Base-by-base conservation (phyloP, 2,113 vertebrate genomes). In the Cheirogaleus medius region DNA sequence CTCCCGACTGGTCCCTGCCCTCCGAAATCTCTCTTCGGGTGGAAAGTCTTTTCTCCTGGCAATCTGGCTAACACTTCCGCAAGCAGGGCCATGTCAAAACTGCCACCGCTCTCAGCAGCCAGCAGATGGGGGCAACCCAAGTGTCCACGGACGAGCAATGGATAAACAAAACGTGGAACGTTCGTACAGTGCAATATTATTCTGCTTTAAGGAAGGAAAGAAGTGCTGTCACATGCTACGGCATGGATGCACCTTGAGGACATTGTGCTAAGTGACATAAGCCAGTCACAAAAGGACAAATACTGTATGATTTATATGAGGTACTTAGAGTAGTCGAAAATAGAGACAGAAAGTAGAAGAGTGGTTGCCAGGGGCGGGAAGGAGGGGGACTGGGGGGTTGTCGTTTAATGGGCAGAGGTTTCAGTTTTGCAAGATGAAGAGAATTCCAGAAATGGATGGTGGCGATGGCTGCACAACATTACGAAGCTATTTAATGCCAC, bases 401-500 rank as follows among this genome's bases (percentile, higher is more conserved):
- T 0, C 37, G 25, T 81, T 42, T 47, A 42, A 8, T 63, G 74
- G 42, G 73, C 11, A 15, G 1, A 2, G 29, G 23, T 37, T 85
- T 81, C 8, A 23, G 44, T 6, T 76, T 49, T 64, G 11, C 20
- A 69, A 29, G 56, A 71, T 3, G 15, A 44, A 17, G 25, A 39
- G 64, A 6, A 25, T 42, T 54, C 60, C 13, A 32, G 87, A 39
- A n/a, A 63, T 5, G 37, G 49, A 37, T 3, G 18, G 25, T 21
- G 32, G 8, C 6, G 18, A 42, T 15, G 56, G 21, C 0, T 27
- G 52, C 13, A 21, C n/a, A 52, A 0, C 5, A 8, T 6, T 3
- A 9, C 13, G 69, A 29, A 12, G 18, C 9, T 32, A 17, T 5
- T 29, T 10, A 20, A 0, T 17, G n/a, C 32, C 32, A 21, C 25